phyloP scores from a whole-genome alignment of 2,113 vertebrate genomes.

The Eclectus roratus region DNA sequence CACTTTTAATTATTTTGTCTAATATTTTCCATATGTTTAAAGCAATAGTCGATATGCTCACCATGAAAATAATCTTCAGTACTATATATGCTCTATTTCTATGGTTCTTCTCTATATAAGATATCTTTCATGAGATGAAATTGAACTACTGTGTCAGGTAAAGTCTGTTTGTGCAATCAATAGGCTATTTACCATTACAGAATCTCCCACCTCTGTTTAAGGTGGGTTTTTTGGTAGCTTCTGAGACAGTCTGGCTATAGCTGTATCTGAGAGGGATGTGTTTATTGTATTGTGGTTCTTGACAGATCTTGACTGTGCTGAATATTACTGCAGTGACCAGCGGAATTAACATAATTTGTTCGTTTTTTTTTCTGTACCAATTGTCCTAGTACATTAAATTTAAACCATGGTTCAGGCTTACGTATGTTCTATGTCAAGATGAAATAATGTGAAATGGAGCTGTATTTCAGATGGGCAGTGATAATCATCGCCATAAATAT shows the following conservation, averaged over 20 bases:
- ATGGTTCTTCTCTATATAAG: neutral
- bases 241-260: neutral
- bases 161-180: neutral
- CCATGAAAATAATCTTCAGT: neutral
- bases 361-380: neutral
- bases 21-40: neutral
- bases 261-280: neutral
- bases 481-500: neutral
- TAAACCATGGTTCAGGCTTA: neutral
- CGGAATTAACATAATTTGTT: neutral
- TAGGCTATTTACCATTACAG: neutral
- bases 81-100: neutral
- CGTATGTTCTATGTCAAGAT: neutral
- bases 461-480: neutral
- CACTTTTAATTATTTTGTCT: neutral
- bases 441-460: neutral
- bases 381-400: neutral
- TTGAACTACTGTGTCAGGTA: neutral
- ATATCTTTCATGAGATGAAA: neutral
- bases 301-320: neutral
- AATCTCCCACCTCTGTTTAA: neutral
- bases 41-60: neutral
- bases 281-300: neutral
- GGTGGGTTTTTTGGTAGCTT: neutral
- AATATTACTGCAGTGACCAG: neutral